phyloP scores from a whole-genome alignment of 1,140 invertebrate genomes.

The Bombyx mandarina region DNA sequence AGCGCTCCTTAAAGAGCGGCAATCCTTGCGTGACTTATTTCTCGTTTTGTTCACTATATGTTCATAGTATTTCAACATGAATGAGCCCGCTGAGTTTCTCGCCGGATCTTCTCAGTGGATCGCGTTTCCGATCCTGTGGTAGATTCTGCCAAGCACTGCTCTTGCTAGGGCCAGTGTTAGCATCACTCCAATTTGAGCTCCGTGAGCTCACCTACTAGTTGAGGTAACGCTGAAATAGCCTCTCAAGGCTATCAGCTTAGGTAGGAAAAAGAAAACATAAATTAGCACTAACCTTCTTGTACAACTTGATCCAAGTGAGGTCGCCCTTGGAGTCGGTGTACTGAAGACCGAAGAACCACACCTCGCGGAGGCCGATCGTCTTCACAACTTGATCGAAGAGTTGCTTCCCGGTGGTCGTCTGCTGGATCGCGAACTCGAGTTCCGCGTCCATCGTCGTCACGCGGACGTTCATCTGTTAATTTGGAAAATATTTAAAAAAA shows the following conservation, averaged over 20 bases:
- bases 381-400: slow-evolving; percentile 99
- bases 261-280: no score
- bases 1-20: no score
- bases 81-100: no score
- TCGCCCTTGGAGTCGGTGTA: slow-evolving; percentile 98
- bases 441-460: slow-evolving; percentile 99
- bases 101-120: no score
- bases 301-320: slow-evolving; percentile 98
- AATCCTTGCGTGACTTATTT: no score
- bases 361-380: slow-evolving; percentile 98
- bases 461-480: slow-evolving; percentile 92
- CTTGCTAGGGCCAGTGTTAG: no score
- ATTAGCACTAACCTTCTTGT: slow-evolving; percentile 92
- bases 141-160: no score
- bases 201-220: no score
- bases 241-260: no score
- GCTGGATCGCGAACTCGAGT: slow-evolving; percentile 99
- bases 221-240: no score
- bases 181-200: no score
- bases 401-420: slow-evolving; percentile 98
- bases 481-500: neutral
- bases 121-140: no score
- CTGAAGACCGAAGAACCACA: slow-evolving; percentile 99
- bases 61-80: neutral
- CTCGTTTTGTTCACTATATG: neutral